Conservation (phyloP, 2,113 vertebrate species). For the Carollia perspicillata region DNA sequence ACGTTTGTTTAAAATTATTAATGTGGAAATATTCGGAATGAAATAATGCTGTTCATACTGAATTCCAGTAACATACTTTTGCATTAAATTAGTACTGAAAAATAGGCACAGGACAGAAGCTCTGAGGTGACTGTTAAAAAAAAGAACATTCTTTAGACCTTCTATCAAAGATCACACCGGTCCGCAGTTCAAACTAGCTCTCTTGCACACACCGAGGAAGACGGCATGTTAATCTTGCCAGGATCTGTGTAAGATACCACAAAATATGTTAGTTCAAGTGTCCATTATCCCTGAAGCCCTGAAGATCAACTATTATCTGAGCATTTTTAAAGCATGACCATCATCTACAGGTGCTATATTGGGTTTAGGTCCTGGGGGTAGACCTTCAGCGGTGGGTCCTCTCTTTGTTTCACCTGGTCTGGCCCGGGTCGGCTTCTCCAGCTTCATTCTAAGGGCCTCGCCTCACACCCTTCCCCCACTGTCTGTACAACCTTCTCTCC, state of each 20-base stretch:
- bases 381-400: background rate
- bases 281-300: background rate
- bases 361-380: background rate
- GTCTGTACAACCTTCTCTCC: background rate
- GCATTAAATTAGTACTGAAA: background rate
- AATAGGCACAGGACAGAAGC: background rate
- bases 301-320: background rate
- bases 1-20: background rate
- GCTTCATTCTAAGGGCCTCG: background rate
- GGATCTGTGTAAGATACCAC: background rate
- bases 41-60: background rate
- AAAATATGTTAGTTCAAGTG: background rate
- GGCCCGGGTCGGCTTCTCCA: background rate
- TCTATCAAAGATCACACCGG: background rate
- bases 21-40: background rate
- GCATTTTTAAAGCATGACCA: background rate
- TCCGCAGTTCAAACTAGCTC: background rate
- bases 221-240: background rate
- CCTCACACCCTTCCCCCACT: background rate
- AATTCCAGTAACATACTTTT: background rate
- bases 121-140: background rate
- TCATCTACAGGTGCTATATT: background rate
- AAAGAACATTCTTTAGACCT: background rate
- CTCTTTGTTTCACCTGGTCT: background rate
- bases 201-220: background rate